phyloP scores from a whole-genome alignment of 2,888 invertebrate species.

The Ophion ventricosus region DNA sequence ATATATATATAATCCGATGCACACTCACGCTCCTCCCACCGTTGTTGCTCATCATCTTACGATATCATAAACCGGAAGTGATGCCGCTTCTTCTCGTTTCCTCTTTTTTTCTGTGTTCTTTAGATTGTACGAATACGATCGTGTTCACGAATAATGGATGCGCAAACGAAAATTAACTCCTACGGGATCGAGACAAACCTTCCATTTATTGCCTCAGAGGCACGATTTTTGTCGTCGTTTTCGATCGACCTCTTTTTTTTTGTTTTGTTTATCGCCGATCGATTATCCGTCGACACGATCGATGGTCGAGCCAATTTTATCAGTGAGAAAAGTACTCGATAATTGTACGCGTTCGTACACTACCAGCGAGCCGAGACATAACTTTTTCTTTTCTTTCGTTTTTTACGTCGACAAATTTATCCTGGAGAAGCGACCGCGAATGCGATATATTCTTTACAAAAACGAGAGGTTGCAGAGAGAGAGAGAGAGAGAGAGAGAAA shows the following conservation, averaged over 20 bases:
- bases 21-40: constrained; percentile 64
- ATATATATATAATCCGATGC: constrained; percentile 52
- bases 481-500: neutral
- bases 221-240: neutral
- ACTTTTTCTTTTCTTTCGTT: neutral
- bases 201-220: neutral
- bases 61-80: constrained; percentile 35
- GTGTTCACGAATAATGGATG: constrained; percentile 34
- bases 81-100: neutral
- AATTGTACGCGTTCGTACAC: neutral
- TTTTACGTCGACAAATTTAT: constrained; percentile 15
- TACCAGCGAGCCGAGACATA: neutral
- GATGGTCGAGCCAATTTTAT: neutral
- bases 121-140: constrained; percentile 14
- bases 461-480: constrained; percentile 1
- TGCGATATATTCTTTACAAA: neutral
- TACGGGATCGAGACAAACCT: neutral
- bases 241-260: neutral
- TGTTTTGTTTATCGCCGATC: neutral
- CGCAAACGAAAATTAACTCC: neutral
- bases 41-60: constrained; percentile 57
- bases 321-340: neutral
- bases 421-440: neutral
- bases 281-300: constrained; percentile 30
- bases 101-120: neutral